Base-by-base conservation (phyloP, 1,140 invertebrate genomes). In the Brachionus rotundiformis region DNA sequence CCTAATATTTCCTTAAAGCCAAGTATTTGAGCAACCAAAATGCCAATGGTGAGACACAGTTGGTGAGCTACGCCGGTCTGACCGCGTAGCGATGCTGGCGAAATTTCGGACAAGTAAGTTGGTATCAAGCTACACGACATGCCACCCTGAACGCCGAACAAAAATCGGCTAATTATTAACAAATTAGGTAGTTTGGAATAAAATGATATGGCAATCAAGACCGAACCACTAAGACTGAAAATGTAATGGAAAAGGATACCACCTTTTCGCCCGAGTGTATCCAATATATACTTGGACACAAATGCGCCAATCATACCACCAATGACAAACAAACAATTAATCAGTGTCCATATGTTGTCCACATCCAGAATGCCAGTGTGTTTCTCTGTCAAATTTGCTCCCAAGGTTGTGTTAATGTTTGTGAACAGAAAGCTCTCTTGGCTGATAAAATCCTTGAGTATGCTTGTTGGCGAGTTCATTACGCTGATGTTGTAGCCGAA, bases 91-190 rank as follows among this genome's bases (percentile, higher is more conserved):
- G 94, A 95, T 85, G 96, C 90, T 84, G 95, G 95, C 84, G 95
- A 94, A 89, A 97, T 96, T 90, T 98, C 95, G 85, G 94, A 95
- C 91, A 98, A 94, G 91, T 97, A 97, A 93, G 96, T 95, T 90
- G 95, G 95, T 90, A 95, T 94, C 88, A 97, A 90, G 39, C 79
- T 68, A 19, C 54, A 65, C 84, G 93, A 94, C 86, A 94, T 96
- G 89, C 95, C 95, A 85, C 96, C 91, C 88, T 93, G 93, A 16
- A 71, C 27, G 11, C 63, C 39, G 33, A 54, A 68, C 7, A 82
- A 75, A 75, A 82, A 82, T 36, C 81, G 63, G 49, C 39, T 39
- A 5, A 82, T 33, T 2, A 82, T n/a, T 33, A 71, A 33, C 3
- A 19, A 10, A 39, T 36, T 19, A 7, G 61, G 39, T 25, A 41